Percentiles rank a stretch among this genome's conserved stretches.
phyloP scores from a whole-genome alignment of 1,140 invertebrate genomes.

The Apocrypta bakeri region DNA sequence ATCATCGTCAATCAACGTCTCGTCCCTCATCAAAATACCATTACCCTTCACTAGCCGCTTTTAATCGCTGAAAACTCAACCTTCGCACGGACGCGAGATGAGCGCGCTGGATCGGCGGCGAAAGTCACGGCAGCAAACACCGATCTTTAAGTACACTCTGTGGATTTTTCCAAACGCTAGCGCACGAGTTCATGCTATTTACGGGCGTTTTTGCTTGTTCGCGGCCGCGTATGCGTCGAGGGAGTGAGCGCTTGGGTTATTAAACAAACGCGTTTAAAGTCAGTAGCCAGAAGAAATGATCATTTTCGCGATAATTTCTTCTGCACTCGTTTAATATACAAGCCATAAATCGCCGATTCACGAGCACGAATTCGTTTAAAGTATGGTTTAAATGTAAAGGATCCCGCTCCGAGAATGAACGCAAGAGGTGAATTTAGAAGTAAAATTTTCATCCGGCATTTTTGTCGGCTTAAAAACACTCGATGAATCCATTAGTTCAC shows the following conservation, averaged over 20 bases:
- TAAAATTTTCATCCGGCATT: no score
- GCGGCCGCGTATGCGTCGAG: background rate
- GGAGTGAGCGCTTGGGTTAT: background rate
- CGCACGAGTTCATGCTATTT: background rate
- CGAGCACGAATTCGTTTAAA: no score
- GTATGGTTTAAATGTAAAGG: no score
- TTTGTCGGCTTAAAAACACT: background rate
- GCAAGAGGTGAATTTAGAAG: no score
- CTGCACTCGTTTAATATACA: background rate
- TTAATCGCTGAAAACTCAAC: background rate
- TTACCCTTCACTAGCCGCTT: background rate
- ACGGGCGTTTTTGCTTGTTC: background rate
- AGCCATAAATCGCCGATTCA: background rate
- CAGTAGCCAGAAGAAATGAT: no score
- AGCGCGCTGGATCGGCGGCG: no score
- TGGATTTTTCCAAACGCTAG: background rate
- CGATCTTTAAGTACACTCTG: background rate
- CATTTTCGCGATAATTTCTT: background rate
- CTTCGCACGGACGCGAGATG: background rate
- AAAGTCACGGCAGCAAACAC: background rate
- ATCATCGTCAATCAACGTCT: no score
- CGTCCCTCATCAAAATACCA: no score
- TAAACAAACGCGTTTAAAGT: background rate
- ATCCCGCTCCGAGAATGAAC: no score
- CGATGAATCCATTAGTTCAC: background rate